These are phyloP conservation scores for Venustoraphidia nigricollis DNA, from an alignment of 2,888 invertebrate species.

Conservation along the genomic window DNA sequence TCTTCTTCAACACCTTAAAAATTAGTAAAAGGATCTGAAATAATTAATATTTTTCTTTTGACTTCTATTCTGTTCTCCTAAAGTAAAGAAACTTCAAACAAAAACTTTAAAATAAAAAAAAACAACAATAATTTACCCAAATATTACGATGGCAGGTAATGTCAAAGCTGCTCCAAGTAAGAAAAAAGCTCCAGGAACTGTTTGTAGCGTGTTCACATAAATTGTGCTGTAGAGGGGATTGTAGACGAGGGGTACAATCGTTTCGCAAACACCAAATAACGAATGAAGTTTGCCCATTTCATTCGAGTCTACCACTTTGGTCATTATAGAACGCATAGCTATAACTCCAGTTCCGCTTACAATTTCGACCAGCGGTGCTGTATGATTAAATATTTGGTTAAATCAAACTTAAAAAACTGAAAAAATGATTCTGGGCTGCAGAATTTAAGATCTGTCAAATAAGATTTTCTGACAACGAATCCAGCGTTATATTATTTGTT, in stretches of 20 bases:
- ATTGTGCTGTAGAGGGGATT: conserved; percentile 39
- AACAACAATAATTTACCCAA: conserved; percentile 27
- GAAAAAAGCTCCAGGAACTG: conserved; percentile 39
- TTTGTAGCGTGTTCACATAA: conserved; percentile 32
- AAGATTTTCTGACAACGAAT: no score
- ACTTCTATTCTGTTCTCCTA: no score
- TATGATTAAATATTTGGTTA: neutral
- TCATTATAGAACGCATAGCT: conserved; percentile 24
- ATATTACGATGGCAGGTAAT: conserved; percentile 31
- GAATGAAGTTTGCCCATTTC: conserved; percentile 31
- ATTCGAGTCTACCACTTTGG: conserved; percentile 24
- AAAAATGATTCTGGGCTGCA: neutral
- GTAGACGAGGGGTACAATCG: conserved; percentile 36
- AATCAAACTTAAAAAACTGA: neutral
- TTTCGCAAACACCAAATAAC: conserved; percentile 42
- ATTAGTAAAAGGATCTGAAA: conserved; percentile 2
- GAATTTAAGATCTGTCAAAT: neutral
- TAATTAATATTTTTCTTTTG: neutral
- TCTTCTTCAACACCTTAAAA: neutral
- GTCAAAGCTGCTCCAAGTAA: conserved; percentile 35
- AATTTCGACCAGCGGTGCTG: conserved; percentile 19
- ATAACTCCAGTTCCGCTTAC: conserved; percentile 22
- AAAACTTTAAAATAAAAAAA: no score
- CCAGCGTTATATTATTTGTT: no score
- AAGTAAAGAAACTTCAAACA: no score